Percentiles rank a stretch among this genome's conserved stretches.
Evolutionary conservation across 1,140 invertebrate species (phyloP).

Genomic region (Zelostemma sp.): DNA sequence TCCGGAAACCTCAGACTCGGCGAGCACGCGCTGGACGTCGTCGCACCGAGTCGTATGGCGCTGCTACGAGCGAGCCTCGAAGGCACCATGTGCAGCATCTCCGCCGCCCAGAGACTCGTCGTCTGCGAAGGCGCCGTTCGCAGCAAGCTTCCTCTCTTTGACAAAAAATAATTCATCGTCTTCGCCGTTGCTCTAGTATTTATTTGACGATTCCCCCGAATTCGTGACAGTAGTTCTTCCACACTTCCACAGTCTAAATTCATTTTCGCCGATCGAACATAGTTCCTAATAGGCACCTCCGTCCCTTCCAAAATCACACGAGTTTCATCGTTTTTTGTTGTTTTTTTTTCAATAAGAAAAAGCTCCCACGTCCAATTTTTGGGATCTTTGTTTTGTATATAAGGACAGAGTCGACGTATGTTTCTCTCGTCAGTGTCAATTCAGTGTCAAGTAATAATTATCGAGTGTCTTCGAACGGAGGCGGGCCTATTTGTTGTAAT

Average conservation of each 20-base stretch:
- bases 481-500: slow-evolving; percentile 1
- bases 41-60: slow-evolving; percentile 57
- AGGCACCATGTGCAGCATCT: slow-evolving; percentile 59
- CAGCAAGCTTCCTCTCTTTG: slow-evolving; percentile 87
- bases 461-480: slow-evolving; percentile 13
- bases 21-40: slow-evolving; percentile 50
- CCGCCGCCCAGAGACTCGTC: slow-evolving; percentile 74
- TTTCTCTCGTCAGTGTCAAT: slow-evolving; percentile 27
- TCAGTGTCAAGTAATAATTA: slow-evolving; percentile 40
- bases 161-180: slow-evolving; percentile 75
- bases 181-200: neutral
- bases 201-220: neutral
- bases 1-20: slow-evolving; percentile 52
- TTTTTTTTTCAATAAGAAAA: too few relatives aligned
- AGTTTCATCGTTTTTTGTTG: too few relatives aligned
- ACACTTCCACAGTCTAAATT: slow-evolving; percentile 13
- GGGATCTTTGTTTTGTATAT: too few relatives aligned
- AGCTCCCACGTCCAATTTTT: too few relatives aligned
- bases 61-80: slow-evolving; percentile 61
- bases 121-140: slow-evolving; percentile 86
- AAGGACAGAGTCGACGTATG: too few relatives aligned
- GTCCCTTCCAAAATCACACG: slow-evolving; percentile 24
- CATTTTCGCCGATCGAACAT: slow-evolving; percentile 36
- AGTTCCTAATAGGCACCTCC: slow-evolving; percentile 53
- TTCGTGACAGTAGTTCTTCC: too few relatives aligned